These are phyloP conservation scores for Hyposoter didymator DNA, from an alignment of 2,888 invertebrate species.

Conservation along the genomic window DNA sequence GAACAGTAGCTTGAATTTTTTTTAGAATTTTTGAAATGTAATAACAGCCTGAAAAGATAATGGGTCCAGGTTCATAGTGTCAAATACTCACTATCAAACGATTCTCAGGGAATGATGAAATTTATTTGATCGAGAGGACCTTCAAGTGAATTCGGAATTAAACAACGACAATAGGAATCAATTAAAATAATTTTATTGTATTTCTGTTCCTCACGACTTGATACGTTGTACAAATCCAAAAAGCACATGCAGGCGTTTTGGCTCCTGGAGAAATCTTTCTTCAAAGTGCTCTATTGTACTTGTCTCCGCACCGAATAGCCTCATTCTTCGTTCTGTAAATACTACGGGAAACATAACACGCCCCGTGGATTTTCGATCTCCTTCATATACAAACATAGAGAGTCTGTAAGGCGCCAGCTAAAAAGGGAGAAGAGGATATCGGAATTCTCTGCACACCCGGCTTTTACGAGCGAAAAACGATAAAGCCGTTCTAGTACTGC, in stretches of 20 bases:
- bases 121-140: background rate
- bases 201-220: background rate
- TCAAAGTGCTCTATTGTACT: background rate
- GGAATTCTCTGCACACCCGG: conserved; percentile 41
- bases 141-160: background rate
- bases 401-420: conserved; percentile 22
- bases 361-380: conserved; percentile 24
- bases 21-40: no score
- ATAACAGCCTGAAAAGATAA: no score
- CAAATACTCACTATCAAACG: background rate
- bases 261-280: background rate
- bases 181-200: background rate
- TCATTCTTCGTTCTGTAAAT: conserved; percentile 38
- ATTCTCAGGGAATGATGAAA: background rate
- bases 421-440: conserved; percentile 21
- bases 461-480: conserved; percentile 62
- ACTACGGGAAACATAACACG: conserved; percentile 33
- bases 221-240: background rate
- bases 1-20: no score
- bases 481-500: conserved; percentile 46
- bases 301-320: background rate
- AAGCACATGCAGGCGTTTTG: background rate
- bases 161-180: background rate
- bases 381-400: background rate
- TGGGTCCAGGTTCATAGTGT: no score